phyloP scores from a whole-genome alignment of 2,797 vertebrate species.

The Rhyacichthys aspro region DNA sequence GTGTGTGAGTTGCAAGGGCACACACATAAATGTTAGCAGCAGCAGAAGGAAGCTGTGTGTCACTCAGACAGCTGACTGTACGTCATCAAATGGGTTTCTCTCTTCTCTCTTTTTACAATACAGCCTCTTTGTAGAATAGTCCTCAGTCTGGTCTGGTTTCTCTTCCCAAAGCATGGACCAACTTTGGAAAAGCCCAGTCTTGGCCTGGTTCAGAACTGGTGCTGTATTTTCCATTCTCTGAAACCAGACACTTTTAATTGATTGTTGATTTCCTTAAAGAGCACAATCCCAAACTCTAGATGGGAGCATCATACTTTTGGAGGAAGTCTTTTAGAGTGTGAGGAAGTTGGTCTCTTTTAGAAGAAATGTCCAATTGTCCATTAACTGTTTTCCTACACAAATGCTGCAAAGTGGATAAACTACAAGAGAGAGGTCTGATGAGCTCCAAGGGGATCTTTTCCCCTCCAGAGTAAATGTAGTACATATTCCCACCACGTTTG shows the following conservation, averaged over 20 bases:
- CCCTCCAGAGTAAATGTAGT: slow-evolving; percentile 90
- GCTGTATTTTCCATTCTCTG: slow-evolving; percentile 7
- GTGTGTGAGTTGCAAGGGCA: slow-evolving; percentile 35
- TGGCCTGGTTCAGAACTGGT: slow-evolving; percentile 10
- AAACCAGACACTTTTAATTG: slow-evolving; percentile 17
- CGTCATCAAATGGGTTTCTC: slow-evolving; percentile 45
- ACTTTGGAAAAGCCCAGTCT: slow-evolving; percentile 30
- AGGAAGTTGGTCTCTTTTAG: slow-evolving; percentile 88
- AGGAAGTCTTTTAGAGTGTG: slow-evolving; percentile 91
- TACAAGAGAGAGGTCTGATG: slow-evolving; percentile 86
- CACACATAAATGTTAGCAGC: slow-evolving; percentile 48
- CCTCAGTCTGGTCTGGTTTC: slow-evolving; percentile 22
- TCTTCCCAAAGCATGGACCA: slow-evolving; percentile 19
- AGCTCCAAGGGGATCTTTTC: slow-evolving; percentile 94
- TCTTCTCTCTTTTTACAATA: slow-evolving; percentile 42
- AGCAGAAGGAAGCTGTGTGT: slow-evolving; percentile 63
- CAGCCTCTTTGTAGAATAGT: slow-evolving; percentile 20
- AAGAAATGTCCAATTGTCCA: slow-evolving; percentile 87
- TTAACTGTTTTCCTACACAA: slow-evolving; percentile 96
- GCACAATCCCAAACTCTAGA: slow-evolving; percentile 75
- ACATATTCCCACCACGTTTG: slow-evolving; percentile 78
- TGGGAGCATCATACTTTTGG: slow-evolving; percentile 91
- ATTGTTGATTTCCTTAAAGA: slow-evolving; percentile 22
- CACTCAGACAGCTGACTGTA: slow-evolving; percentile 64
- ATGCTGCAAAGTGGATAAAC: slow-evolving; percentile 90